A percentile compares a stretch with the other conserved stretches of the same genome.
Evolutionary conservation across 1,140 invertebrate species (phyloP).

Genomic region (Penaeus vannamei): DNA sequence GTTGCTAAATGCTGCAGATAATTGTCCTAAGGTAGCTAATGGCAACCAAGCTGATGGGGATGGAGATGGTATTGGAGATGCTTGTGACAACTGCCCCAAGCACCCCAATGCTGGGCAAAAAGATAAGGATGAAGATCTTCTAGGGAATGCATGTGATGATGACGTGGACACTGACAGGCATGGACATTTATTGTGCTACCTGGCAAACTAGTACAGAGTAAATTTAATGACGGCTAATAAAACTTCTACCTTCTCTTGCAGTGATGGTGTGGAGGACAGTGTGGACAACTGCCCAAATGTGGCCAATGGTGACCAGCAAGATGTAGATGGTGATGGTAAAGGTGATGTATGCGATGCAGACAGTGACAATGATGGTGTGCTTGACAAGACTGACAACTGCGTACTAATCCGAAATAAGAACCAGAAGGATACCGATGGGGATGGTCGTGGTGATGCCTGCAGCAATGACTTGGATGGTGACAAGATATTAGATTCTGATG

Average conservation of each 20-base stretch:
- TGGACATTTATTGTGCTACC: no score
- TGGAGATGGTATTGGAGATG: constrained; percentile 80
- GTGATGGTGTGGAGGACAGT: no score
- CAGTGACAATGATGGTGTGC: constrained; percentile 86
- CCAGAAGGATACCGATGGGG: not conserved
- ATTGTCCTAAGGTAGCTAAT: constrained; percentile 79
- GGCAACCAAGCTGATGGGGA: constrained; percentile 84
- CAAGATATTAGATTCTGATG: not conserved
- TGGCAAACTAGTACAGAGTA: no score
- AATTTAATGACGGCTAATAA: no score
- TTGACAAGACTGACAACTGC: constrained; percentile 89
- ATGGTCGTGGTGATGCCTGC: not conserved
- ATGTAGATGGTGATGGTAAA: constrained; percentile 76
- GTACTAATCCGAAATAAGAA: constrained; percentile 73
- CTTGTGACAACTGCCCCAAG: constrained; percentile 88
- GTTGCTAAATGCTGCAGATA: no score
- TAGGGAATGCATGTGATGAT: no score
- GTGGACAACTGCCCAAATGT: no score
- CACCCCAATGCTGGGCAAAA: constrained; percentile 70
- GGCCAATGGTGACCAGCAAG: constrained; percentile 37
- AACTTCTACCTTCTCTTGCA: no score
- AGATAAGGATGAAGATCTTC: no score
- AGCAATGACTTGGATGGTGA: constrained; percentile 3
- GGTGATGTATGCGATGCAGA: constrained; percentile 90
- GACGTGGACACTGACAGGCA: no score